Evolutionary conservation across 2,113 vertebrate genomes (phyloP), one percentile per base, ranked within the genome.

Genomic region (Amblyopsis rosae): DNA sequence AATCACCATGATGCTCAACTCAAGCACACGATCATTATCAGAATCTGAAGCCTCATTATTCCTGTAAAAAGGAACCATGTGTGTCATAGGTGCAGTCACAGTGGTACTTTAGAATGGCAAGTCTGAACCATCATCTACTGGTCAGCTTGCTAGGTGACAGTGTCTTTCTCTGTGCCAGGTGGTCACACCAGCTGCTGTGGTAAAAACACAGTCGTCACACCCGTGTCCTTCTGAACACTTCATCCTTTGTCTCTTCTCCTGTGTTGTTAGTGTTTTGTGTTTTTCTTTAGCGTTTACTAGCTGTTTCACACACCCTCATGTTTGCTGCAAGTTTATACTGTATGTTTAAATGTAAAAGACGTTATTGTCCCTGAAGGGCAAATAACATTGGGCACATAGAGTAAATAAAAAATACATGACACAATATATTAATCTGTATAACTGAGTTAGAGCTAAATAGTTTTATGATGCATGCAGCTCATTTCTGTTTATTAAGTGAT

Each of bases 161-260:
- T 76, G 2, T 2, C 19, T 10, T 12, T 46, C 13, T 47, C 2
- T 35, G 26, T 62, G 57, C 57, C 76, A 79, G 78, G 79, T 77
- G 78, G 79, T 62, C 11, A 12, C 73, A 82, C 78, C 78, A 82
- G 80, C 85, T 85, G 83, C 66, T 76, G 71, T 7, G 0, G 59
- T 78, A 75, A 76, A 77, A 67, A 59, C 12, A 1, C 13, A 41
- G 0, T 41, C 54, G 67, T 84, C 75, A 76, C 77, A 16, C 35
- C 50, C 0, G 26, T 26, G 49, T 41, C 50, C 3, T 50, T 63
- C 70, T 86, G 68, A 77, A 85, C 77, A 73, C 48, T 6, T 70
- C 63, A 73, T 61, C 65, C 47, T 47, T 61, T 58, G 50, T 66
- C 51, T 8, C 51, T n/a, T 15, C 51, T 16, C n/a, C 51, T 54